phyloP scores from a whole-genome alignment of 2,797 vertebrate species.

The Coregonus ussuriensis region DNA sequence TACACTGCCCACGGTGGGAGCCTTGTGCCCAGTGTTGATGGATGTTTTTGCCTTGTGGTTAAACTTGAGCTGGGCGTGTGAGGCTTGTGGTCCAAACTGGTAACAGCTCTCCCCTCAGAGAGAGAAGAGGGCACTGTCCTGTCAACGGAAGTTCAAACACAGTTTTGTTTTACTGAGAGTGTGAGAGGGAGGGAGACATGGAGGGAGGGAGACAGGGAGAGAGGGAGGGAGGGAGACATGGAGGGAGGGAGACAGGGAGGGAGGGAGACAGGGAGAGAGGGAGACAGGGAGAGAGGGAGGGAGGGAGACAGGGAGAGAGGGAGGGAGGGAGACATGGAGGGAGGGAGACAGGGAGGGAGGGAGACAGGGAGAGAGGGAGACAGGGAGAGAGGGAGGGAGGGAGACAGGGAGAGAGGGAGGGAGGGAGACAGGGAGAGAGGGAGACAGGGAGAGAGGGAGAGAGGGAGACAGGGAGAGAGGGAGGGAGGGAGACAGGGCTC shows the following conservation, averaged over 20 bases:
- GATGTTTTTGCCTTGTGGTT: constrained; percentile 58
- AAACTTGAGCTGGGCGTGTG: constrained; percentile 25
- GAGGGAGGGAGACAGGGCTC: background rate
- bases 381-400: background rate
- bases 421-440: constrained; percentile 6
- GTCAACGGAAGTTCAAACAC: constrained; percentile 53
- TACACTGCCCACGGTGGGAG: constrained; percentile 32
- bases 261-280: constrained; percentile 6
- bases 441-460: background rate
- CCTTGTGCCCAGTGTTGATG: constrained; percentile 56
- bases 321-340: background rate
- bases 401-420: background rate
- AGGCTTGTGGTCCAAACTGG: constrained; percentile 12
- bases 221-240: background rate
- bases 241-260: background rate
- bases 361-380: background rate
- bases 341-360: constrained; percentile 7
- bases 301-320: constrained; percentile 11
- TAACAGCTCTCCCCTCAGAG: constrained; percentile 33
- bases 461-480: constrained; percentile 11
- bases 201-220: background rate
- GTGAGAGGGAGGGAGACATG: constrained; percentile 16
- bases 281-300: background rate
- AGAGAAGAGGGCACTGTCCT: constrained; percentile 46
- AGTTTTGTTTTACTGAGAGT: constrained; percentile 41